Evolutionary conservation across 2,797 vertebrate species (phyloP).

Genomic region (Liasis olivaceus): DNA sequence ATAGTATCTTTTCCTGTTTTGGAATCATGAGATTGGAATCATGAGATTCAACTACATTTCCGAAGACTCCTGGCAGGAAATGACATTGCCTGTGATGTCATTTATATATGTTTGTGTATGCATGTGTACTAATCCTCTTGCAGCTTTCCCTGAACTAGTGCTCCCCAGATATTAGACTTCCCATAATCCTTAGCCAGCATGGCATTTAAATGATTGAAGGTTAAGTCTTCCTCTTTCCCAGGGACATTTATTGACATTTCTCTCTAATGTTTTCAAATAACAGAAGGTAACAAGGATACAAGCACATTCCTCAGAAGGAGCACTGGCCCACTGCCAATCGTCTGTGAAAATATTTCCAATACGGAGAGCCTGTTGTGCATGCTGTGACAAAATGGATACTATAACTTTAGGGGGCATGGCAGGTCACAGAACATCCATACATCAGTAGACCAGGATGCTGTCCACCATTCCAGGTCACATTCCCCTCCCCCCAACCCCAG

Average conservation of each 20-base stretch:
- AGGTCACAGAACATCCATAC: neutral
- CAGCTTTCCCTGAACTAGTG: neutral
- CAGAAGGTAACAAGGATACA: neutral
- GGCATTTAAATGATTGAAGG: neutral
- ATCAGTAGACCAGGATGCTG: neutral
- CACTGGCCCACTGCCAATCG: neutral
- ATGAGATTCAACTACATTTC: too few species aligned
- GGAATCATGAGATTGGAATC: too few species aligned
- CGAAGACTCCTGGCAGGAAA: too few species aligned
- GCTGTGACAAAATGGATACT: neutral
- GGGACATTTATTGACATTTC: neutral
- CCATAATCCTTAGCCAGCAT: neutral
- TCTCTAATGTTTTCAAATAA: neutral
- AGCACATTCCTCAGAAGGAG: neutral
- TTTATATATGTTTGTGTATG: neutral
- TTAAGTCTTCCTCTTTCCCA: neutral
- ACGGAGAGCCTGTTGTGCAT: neutral
- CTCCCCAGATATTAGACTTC: neutral
- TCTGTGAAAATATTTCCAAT: neutral
- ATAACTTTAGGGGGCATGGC: neutral
- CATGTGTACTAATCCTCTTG: neutral
- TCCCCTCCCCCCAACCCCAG: neutral
- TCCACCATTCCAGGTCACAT: neutral
- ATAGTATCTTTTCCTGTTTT: too few species aligned
- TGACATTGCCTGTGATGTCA: neutral